These are phyloP conservation scores for Colaptes auratus DNA, from an alignment of 2,113 vertebrate species.

Conservation along the genomic window DNA sequence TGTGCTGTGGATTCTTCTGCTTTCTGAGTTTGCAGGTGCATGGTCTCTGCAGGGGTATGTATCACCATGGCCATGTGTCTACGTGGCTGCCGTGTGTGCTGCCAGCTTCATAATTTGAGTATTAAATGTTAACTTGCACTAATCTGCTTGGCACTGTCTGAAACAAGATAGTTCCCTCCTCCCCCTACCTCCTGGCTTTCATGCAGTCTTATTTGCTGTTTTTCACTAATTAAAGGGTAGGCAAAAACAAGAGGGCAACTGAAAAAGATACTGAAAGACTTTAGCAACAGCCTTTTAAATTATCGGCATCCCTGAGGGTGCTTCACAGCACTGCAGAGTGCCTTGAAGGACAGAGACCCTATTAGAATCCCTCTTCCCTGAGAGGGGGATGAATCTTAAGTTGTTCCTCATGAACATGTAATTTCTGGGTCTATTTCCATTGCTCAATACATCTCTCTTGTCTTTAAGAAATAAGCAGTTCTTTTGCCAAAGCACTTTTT, in stretches of 20 bases:
- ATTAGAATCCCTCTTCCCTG: background rate
- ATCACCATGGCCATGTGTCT: background rate
- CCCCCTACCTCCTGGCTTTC: background rate
- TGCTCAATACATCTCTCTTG: background rate
- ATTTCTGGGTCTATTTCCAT: background rate
- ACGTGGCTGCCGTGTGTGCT: fast-evolving
- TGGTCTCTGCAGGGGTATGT: background rate
- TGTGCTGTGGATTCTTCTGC: background rate
- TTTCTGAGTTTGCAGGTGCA: background rate
- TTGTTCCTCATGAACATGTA: background rate
- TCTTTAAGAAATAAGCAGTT: background rate
- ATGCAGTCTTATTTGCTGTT: background rate
- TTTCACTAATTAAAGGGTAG: background rate
- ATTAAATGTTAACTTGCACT: constrained; percentile 53
- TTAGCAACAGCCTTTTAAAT: background rate
- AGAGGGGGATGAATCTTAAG: background rate
- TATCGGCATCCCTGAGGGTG: background rate
- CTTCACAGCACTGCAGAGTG: background rate
- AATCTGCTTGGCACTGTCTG: background rate
- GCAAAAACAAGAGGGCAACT: background rate
- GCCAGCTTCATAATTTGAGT: background rate
- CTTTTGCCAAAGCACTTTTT: background rate
- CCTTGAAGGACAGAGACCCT: background rate
- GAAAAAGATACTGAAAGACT: background rate
- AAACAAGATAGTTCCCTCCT: background rate